Evolutionary conservation across 2,888 invertebrate genomes (phyloP).

Genomic region (Sarcophaga carnaria): DNA sequence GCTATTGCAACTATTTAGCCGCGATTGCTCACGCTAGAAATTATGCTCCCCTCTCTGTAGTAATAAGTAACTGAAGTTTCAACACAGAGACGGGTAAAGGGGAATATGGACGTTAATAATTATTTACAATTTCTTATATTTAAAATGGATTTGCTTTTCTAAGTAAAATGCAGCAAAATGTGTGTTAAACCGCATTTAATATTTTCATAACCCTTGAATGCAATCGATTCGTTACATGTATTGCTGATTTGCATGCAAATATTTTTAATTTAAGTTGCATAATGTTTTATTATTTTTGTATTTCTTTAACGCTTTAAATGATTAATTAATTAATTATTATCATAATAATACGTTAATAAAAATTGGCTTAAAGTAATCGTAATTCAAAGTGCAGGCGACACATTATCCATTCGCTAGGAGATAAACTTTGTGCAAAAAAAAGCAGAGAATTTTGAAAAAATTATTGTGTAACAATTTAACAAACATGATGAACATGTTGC

Average conservation of each 20-base stretch:
- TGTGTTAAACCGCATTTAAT: conserved; percentile 59
- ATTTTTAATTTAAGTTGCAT: conserved; percentile 71
- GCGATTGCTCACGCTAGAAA: conserved; percentile 35
- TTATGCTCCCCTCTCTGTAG: conserved; percentile 14
- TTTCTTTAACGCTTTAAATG: conserved; percentile 33
- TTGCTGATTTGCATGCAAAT: conserved; percentile 18
- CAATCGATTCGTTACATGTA: background rate
- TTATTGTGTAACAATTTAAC: background rate
- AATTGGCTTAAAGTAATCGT: background rate
- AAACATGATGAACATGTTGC: background rate
- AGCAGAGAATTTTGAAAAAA: background rate
- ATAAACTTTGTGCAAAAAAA: background rate
- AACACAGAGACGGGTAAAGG: background rate
- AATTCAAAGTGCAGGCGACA: too few species aligned
- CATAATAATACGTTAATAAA: background rate
- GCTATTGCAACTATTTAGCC: conserved; percentile 20
- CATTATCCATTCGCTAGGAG: too few species aligned
- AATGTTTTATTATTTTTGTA: conserved; percentile 37
- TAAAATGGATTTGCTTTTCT: too few species aligned
- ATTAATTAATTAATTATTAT: conserved; percentile 55
- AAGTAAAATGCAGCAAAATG: conserved; percentile 27
- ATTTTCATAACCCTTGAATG: conserved; percentile 64
- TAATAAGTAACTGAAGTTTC: conserved; percentile 29
- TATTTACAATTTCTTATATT: conserved; percentile 13
- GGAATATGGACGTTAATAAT: too few species aligned